Evolutionary conservation across 1,140 invertebrate genomes (phyloP), one percentile per base, ranked within the genome.

Genomic region (Stegodyphus dumicola): DNA sequence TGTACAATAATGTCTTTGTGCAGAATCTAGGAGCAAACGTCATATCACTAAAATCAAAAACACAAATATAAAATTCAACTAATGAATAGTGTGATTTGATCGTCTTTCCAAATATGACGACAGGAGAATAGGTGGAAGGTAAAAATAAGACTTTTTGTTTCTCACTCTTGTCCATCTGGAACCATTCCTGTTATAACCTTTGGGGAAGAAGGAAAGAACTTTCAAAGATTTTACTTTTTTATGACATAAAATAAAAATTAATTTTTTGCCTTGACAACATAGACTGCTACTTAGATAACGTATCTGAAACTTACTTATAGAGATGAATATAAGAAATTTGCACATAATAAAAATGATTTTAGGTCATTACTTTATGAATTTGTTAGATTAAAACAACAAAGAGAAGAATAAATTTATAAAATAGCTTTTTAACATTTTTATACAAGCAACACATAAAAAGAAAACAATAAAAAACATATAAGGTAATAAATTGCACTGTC

Each of bases 141-240:
- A 66, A 54, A 86, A 86, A 5, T 51, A 17, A 5, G 33, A 6
- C 56, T 73, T 66, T 18, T 86, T 86, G 48, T 86, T 86, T 71
- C 33, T 77, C 33, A 86, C 76, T 9, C 84, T 49, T 17, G 84
- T 86, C 84, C 84, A 86, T 4, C 84, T 75, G 48, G 33, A 15
- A 6, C 84, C 84, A 86, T 17, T 78, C 65, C 84, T 73, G 18
- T 86, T 73, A 53, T 86, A 86, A 65, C 84, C 84, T 86, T 53
- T 6, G 52, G 49, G n/a, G 13, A 2, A 15, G 11, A 7, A 66
- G 65, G n/a, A 15, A 67, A 17, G n/a, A 67, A 67, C n/a, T 67
- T 15, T 17, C n/a, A 15, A 67, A 67, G 7, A 67, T 15, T 60
- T 60, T 60, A 33, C 56, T 11, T 60, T 15, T 11, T 60, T 15